Percentiles rank a stretch among this genome's conserved stretches.
phyloP scores from a whole-genome alignment of 2,113 vertebrate species.

The Stigmatopora nigra region DNA sequence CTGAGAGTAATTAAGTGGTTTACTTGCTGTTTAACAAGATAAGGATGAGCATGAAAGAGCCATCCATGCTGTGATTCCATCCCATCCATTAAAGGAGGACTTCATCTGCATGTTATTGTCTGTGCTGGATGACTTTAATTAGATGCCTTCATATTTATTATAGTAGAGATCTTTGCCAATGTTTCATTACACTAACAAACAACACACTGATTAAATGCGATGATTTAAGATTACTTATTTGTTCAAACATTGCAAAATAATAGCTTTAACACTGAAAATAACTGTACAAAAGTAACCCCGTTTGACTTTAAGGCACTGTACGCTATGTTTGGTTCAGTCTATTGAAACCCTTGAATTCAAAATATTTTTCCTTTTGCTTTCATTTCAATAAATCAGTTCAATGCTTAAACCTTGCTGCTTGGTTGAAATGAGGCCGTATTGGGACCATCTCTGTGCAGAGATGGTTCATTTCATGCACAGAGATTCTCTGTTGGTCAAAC shows the following conservation, averaged over 20 bases:
- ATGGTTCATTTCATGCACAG: not conserved
- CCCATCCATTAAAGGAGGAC: constrained; percentile 11
- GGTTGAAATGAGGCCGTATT: not conserved
- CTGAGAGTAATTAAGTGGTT: constrained; percentile 8
- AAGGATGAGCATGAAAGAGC: constrained; percentile 6
- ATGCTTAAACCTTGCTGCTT: not conserved
- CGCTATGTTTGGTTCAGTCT: too few relatives aligned
- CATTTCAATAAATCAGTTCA: too few relatives aligned
- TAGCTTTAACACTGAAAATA: not conserved
- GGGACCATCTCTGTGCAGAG: not conserved
- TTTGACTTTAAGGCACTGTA: too few relatives aligned
- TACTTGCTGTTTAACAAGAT: constrained; percentile 5
- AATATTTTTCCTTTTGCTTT: too few relatives aligned
- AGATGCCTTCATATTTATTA: constrained; percentile 15
- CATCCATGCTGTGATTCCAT: constrained; percentile 10
- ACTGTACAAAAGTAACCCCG: too few relatives aligned
- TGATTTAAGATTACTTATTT: constrained; percentile 7
- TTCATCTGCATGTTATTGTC: constrained; percentile 13
- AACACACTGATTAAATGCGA: constrained; percentile 3
- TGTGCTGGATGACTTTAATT: constrained; percentile 27
- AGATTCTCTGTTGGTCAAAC: constrained; percentile 12
- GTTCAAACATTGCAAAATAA: not conserved
- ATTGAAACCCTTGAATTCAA: too few relatives aligned
- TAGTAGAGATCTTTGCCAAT: constrained; percentile 3
- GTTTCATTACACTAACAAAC: not conserved